Conservation (phyloP, 2,888 invertebrate species). For the Leptogaster cylindrica region DNA sequence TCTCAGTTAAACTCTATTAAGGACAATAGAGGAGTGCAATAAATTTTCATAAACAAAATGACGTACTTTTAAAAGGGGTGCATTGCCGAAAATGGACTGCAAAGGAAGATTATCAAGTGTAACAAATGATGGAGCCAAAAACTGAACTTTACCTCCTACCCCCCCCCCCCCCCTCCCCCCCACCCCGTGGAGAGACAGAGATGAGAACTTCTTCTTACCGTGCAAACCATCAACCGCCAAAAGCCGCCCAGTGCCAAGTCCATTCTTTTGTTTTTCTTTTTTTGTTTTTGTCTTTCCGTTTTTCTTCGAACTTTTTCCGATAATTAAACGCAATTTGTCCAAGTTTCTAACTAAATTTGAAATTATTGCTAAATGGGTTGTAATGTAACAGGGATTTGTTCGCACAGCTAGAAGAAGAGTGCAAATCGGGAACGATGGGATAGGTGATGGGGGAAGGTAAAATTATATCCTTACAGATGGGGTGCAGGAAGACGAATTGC, state of each 20-base stretch:
- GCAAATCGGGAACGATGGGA: no score
- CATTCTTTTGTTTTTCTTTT: no score
- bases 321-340: conserved; percentile 39
- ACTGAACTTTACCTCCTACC: conserved; percentile 4
- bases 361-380: conserved; percentile 38
- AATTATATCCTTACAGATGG: conserved; percentile 10
- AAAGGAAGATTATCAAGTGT: conserved; percentile 17
- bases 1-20: conserved; percentile 2
- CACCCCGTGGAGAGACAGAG: no score
- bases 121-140: conserved; percentile 30
- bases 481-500: conserved; percentile 13
- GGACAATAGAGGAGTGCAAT: conserved; percentile 9
- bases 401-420: no score
- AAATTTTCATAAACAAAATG: conserved; percentile 36
- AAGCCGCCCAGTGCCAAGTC: no score
- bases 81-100: conserved; percentile 2
- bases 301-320: conserved; percentile 36
- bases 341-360: conserved; percentile 40
- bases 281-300: no score
- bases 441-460: conserved; percentile 30
- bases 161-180: no score
- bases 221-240: no score
- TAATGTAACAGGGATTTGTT: conserved; percentile 21
- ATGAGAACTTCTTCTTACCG: neutral
- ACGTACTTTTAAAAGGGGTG: conserved; percentile 11